Evolutionary conservation across 2,113 vertebrate species (phyloP).

Genomic region (Microtus oregoni): DNA sequence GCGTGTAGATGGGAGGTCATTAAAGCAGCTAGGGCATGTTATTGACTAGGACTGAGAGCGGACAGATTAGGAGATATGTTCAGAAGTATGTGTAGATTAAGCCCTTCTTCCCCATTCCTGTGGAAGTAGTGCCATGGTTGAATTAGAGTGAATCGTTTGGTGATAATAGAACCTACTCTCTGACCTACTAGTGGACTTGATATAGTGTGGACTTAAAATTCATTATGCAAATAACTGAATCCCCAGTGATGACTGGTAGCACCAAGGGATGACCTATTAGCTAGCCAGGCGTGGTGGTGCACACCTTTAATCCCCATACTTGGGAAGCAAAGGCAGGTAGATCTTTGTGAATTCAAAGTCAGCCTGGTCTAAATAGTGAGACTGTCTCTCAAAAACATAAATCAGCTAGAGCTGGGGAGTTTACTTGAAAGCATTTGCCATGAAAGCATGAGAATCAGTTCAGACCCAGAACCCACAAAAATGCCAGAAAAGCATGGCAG

Average conservation of each 20-base stretch:
- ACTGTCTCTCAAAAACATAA: neutral
- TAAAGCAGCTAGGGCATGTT: too few relatives aligned
- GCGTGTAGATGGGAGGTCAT: neutral
- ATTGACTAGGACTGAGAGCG: neutral
- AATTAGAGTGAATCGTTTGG: neutral
- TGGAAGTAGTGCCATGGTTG: too few relatives aligned
- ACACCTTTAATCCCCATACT: neutral
- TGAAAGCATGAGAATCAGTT: neutral
- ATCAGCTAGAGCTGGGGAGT: neutral
- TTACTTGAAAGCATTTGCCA: neutral
- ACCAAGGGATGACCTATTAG: neutral
- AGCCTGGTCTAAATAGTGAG: neutral
- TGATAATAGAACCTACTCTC: neutral
- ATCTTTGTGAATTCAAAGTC: neutral
- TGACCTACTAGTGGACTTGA: accelerated
- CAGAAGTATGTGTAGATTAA: accelerated
- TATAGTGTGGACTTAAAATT: accelerated
- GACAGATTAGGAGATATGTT: neutral
- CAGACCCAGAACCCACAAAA: neutral
- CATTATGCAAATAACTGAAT: accelerated
- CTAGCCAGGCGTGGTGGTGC: neutral
- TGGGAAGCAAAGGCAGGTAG: neutral
- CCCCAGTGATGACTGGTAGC: accelerated
- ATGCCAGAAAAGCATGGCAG: too few relatives aligned
- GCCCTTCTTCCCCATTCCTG: neutral